Evolutionary conservation across 2,113 vertebrate species (phyloP).

Genomic region (Mixornis gularis): DNA sequence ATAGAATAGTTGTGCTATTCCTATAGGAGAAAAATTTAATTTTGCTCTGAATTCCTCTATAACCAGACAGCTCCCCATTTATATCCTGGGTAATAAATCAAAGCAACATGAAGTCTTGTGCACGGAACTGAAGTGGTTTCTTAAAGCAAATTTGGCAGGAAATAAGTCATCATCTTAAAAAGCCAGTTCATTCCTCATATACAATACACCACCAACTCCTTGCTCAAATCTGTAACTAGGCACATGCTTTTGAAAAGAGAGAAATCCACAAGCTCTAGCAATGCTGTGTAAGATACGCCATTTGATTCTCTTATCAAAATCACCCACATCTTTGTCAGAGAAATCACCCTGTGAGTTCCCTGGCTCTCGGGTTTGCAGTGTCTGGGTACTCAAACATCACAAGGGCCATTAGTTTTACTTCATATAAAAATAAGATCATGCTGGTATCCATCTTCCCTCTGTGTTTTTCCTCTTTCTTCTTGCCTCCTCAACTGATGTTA

Average conservation of each 20-base stretch:
- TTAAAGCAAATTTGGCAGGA: constrained; percentile 50
- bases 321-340: background rate
- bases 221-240: background rate
- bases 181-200: background rate
- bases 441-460: background rate
- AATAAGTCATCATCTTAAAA: constrained; percentile 6
- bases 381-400: background rate
- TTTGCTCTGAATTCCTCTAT: constrained; percentile 17
- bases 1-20: background rate
- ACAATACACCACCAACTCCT: background rate
- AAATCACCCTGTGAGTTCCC: background rate
- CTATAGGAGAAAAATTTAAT: constrained; percentile 25
- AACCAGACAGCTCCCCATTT: background rate
- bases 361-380: rapidly evolving
- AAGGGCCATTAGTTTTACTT: background rate
- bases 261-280: background rate
- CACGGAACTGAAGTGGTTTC: constrained; percentile 31
- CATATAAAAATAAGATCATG: background rate
- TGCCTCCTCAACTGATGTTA: background rate
- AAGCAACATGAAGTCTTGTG: constrained; percentile 14
- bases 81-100: constrained; percentile 48
- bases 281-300: background rate
- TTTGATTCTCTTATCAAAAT: background rate
- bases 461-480: background rate
- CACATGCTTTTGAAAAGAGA: background rate